Evolutionary conservation across 2,888 invertebrate species (phyloP), one percentile per base, ranked within the genome.

Genomic region (Diaphora mendica): DNA sequence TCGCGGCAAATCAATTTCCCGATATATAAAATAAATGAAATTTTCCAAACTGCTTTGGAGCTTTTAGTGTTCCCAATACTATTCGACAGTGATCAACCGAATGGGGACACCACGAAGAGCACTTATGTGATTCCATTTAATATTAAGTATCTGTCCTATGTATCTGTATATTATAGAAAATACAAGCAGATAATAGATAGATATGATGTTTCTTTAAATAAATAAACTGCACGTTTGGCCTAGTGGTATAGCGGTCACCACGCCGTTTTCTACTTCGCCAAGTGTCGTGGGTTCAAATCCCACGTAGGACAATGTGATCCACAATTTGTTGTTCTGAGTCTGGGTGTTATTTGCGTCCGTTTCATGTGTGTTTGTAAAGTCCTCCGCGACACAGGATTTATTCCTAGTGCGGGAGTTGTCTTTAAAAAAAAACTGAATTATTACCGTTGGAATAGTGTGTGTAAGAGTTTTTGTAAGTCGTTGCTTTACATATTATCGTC

Each of bases 41-140:
- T 77, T 81, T 86, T 48, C 80, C 77, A 78, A 79, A 81, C 78
- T 74, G 77, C 79, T 83, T 79, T 82, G 82, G 84, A 78, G 86
- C 87, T 88, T 88, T 87, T 85, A 88, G 86, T 85, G 78, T 84
- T 82, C 74, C 78, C 79, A 75, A 79, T 79, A 78, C 80, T 68
- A 78, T 79, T 79, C 79, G 83, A 85, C 85, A 83, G 84, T 86
- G 86, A 84, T 82, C 77, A 85, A 78, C 78, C 86, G 86, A 89
- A 88, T 84, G 80, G 84, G 72, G 75, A 79, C 74, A 77, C 80
- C 76, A 78, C 74, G 67, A 74, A 86, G 83, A 85, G 86, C 87
- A 84, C 87, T 88, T 85, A 79, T 79, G 82, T 73, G 77, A 77
- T 77, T 76, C 80, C 81, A 78, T 86, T 86, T 79, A 79, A 70